phyloP scores from a whole-genome alignment of 2,113 vertebrate species.

The Zosterops pallidus region DNA sequence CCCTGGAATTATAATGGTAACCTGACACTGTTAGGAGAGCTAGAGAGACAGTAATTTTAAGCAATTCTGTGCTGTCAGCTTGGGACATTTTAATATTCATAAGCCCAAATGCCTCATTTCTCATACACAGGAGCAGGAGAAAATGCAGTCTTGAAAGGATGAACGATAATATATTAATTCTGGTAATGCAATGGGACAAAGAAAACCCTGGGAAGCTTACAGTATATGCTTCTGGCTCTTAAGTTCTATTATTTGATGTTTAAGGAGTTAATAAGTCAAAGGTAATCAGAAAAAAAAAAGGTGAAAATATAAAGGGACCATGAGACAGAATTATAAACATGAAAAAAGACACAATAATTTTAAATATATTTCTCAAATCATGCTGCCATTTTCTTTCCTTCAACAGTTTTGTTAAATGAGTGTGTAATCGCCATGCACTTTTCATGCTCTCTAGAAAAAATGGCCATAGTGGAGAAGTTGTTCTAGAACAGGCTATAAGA shows the following conservation, averaged over 20 bases:
- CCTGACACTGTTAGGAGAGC: background rate
- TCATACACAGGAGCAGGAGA: background rate
- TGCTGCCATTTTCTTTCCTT: background rate
- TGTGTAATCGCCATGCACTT: background rate
- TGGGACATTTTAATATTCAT: background rate
- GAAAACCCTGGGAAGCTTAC: background rate
- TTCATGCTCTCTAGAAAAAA: background rate
- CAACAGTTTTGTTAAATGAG: background rate
- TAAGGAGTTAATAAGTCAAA: background rate
- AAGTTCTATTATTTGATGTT: background rate
- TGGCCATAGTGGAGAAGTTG: background rate
- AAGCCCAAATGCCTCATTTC: background rate
- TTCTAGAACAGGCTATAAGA: background rate
- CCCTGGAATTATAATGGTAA: background rate
- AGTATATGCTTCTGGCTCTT: background rate
- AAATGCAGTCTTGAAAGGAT: background rate
- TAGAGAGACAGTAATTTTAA: background rate
- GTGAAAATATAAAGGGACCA: background rate
- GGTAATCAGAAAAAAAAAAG: background rate
- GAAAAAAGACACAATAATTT: background rate
- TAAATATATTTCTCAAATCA: background rate
- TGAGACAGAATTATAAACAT: background rate
- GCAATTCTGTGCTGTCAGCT: background rate
- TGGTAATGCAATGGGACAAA: background rate
- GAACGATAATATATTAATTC: background rate